Evolutionary conservation across 2,797 vertebrate genomes (phyloP).

Genomic region (Streptopelia turtur): DNA sequence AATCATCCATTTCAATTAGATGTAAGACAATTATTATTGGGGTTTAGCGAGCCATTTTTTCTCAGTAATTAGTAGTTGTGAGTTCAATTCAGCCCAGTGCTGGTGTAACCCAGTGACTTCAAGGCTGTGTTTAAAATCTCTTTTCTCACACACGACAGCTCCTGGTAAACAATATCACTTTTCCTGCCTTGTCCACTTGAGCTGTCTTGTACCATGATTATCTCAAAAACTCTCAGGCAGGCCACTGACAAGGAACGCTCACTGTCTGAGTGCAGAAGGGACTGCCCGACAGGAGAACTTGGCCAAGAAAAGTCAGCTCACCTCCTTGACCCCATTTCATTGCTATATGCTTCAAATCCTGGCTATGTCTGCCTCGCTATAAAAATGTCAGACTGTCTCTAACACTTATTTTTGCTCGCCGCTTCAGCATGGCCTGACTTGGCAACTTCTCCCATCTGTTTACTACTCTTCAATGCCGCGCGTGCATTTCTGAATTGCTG

Average conservation of each 20-base stretch:
- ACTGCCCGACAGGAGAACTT: neutral
- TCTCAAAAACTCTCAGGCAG: neutral
- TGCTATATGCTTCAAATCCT: conserved; percentile 37
- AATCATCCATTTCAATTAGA: conserved; percentile 34
- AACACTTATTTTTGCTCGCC: conserved; percentile 41
- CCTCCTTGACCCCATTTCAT: neutral
- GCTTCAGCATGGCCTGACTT: conserved; percentile 38
- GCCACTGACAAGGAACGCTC: neutral
- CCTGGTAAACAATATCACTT: neutral
- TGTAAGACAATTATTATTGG: conserved; percentile 39
- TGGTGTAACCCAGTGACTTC: conserved; percentile 37
- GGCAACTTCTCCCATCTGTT: conserved; percentile 65
- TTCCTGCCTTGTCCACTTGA: neutral
- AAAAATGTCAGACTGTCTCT: conserved; percentile 56
- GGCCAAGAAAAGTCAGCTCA: conserved; percentile 27
- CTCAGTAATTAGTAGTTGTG: conserved; percentile 52
- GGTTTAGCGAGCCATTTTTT: conserved; percentile 55
- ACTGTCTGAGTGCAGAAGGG: neutral
- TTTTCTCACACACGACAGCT: conserved; percentile 8
- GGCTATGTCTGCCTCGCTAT: neutral
- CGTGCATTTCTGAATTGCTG: neutral
- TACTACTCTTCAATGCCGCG: neutral
- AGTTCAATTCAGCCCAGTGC: conserved; percentile 17
- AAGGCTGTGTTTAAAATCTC: conserved; percentile 21
- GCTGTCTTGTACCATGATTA: neutral